These are phyloP conservation scores for Geodia barretti DNA, from an alignment of 37 sponge, comb jelly and placozoan genomes.

Conservation along the genomic window DNA sequence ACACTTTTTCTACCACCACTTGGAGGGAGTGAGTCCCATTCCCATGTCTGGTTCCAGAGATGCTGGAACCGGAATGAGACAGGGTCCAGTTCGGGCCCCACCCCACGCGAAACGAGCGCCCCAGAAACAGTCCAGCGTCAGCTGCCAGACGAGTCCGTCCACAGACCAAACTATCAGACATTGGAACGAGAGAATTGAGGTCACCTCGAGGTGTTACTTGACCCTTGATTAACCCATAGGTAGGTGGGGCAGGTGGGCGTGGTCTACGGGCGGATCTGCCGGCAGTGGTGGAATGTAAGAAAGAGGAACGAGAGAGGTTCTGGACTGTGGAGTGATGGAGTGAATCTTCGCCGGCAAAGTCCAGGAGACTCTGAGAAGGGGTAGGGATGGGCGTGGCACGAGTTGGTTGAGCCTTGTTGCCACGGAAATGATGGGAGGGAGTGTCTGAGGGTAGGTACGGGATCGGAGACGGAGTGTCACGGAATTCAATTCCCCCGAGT, in stretches of 20 bases:
- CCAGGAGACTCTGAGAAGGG: neutral
- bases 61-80: conserved; percentile 60
- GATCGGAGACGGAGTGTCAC: neutral
- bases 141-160: neutral
- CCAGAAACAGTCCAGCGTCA: conserved; percentile 46
- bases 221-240: conserved; percentile 7
- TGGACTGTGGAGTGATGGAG: neutral
- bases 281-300: neutral
- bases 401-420: no score
- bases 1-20: neutral
- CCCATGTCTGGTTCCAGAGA: neutral
- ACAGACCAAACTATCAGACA: neutral
- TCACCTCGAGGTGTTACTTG: conserved; percentile 29
- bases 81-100: conserved; percentile 93
- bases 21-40: neutral
- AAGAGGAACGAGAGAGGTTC: neutral
- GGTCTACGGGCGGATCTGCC: neutral
- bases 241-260: neutral
- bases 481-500: neutral
- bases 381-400: neutral
- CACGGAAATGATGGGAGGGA: neutral
- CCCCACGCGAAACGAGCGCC: conserved; percentile 84
- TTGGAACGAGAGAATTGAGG: conserved; percentile 14
- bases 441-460: neutral
- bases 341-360: neutral